phyloP scores from a whole-genome alignment of 2,797 vertebrate genomes.

The Sebastes trivittatus region DNA sequence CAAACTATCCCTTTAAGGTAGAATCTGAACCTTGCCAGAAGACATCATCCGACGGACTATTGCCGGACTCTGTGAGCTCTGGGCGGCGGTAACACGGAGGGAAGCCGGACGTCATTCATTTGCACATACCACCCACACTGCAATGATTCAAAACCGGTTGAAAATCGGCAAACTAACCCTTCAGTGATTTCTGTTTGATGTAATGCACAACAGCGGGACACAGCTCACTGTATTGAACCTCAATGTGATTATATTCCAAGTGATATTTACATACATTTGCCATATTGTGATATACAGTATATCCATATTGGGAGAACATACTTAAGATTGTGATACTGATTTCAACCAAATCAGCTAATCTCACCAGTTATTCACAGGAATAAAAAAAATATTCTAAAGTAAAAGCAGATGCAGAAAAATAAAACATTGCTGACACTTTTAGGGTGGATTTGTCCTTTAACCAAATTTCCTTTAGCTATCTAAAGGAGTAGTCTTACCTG shows the following conservation, averaged over 20 bases:
- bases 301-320: not conserved
- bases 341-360: not conserved
- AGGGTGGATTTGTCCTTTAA: not conserved
- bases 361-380: not conserved
- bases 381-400: not conserved
- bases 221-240: not conserved
- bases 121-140: not conserved
- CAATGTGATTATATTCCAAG: not conserved
- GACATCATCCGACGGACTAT: no score
- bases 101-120: no score
- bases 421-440: not conserved
- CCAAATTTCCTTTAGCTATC: not conserved
- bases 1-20: no score
- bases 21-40: no score
- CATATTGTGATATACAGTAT: not conserved
- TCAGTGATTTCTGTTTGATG: not conserved
- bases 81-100: no score
- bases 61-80: no score
- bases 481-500: constrained; percentile 81
- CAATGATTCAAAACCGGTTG: not conserved
- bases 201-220: not conserved
- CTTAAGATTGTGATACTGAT: not conserved
- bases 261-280: not conserved
- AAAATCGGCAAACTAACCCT: not conserved
- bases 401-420: not conserved